Evolutionary conservation across 2,888 invertebrate genomes (phyloP).

Genomic region (Spilarctia lutea): DNA sequence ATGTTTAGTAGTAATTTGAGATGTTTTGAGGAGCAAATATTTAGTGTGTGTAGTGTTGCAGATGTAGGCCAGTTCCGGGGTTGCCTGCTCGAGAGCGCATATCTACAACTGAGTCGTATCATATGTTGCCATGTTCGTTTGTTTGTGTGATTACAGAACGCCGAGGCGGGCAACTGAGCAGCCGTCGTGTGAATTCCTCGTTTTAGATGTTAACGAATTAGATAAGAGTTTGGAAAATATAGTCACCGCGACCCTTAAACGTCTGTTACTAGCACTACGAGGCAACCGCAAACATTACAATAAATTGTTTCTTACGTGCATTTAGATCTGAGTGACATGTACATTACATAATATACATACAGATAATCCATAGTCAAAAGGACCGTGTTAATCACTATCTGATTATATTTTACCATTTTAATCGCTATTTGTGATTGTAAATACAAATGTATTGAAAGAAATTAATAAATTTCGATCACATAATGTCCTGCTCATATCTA

Average conservation of each 20-base stretch:
- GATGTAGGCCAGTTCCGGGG: conserved; percentile 79
- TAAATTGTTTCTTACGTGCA: conserved; percentile 30
- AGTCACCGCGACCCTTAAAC: conserved; percentile 59
- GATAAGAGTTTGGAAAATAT: conserved; percentile 53
- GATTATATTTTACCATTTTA: conserved; percentile 36
- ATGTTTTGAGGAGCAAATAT: conserved; percentile 54
- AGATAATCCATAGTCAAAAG: conserved; percentile 13
- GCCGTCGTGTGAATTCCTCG: conserved; percentile 65
- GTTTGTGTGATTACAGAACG: conserved; percentile 83
- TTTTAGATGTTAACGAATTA: conserved; percentile 71
- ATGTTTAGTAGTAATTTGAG: conserved; percentile 53
- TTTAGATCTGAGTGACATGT: conserved; percentile 38
- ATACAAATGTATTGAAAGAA: conserved; percentile 25
- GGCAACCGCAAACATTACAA: conserved; percentile 54
- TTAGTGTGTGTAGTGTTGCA: conserved; percentile 84
- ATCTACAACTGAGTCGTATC: conserved; percentile 52
- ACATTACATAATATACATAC: conserved; percentile 2
- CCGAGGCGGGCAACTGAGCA: conserved; percentile 60
- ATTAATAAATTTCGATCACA: conserved; percentile 17
- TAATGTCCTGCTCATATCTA: conserved; percentile 38
- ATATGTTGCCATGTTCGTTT: conserved; percentile 83
- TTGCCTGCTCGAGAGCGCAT: conserved; percentile 68
- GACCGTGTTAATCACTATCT: conserved; percentile 25
- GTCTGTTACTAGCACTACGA: conserved; percentile 40
- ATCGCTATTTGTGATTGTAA: conserved; percentile 41